Evolutionary conservation across 2,888 invertebrate genomes (phyloP), one percentile per base, ranked within the genome.

Genomic region (Coleophora deauratella): DNA sequence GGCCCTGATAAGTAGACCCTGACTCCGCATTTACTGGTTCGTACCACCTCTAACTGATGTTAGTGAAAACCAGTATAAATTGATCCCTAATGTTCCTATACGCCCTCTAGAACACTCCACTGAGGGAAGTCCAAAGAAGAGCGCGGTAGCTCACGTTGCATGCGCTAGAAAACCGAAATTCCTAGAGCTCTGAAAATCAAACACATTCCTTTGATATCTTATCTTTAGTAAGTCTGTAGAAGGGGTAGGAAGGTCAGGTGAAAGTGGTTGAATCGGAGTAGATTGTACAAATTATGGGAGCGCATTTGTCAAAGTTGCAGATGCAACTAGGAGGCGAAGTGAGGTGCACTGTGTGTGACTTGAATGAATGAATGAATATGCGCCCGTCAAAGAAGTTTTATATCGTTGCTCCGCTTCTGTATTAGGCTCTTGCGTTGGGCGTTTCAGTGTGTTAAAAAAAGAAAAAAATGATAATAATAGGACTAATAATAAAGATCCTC

Each of bases 231-330:
- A 14, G 11, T n/a, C 21, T 27, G 8, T 21, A 36, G 44, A 46
- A 46, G 49, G 43, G 57, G 35, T 43, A 28, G 38, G 49, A 35
- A 56, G 74, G 40, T 64, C 74, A 46, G 35, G 38, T 27, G 51
- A 47, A 27, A 45, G 8, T 63, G 66, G 75, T 37, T 27, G 35
- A 35, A 45, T 48, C 45, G 51, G 51, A 51, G 45, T 50, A 57
- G 63, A 66, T 65, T 63, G 66, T 58, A 62, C 62, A 58, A 75
- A 71, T 74, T 74, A 76, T 74, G 68, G 69, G 46, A 42, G 52
- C 53, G 62, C 70, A 76, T 78, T 78, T 74, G 75, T 78, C 78
- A 76, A 72, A 72, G 78, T 76, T 72, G 55, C 61, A 60, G 60
- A 56, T 64, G 64, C 66, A 66, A 40, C 21, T 50, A n/a, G 64